Evolutionary conservation across 2,888 invertebrate genomes (phyloP).

Genomic region (Esperia sulphurella): DNA sequence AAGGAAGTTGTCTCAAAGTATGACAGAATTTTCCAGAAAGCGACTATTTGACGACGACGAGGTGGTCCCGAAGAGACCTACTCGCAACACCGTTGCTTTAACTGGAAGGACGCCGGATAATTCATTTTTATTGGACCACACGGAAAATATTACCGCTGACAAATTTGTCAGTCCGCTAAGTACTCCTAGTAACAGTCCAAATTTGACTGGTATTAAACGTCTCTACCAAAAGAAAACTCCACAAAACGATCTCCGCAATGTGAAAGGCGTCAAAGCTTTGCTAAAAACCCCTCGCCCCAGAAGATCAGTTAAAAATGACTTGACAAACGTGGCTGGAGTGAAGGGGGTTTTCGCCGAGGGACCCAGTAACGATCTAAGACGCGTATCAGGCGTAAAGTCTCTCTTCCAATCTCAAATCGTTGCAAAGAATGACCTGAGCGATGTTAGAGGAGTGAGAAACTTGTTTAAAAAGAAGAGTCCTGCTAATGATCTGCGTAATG

Average conservation of each 20-base stretch:
- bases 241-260: conserved; percentile 41
- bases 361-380: conserved; percentile 42
- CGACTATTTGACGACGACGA: conserved; percentile 43
- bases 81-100: conserved; percentile 35
- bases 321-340: conserved; percentile 55
- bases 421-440: conserved; percentile 44
- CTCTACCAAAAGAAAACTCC: conserved; percentile 43
- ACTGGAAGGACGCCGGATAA: conserved; percentile 28
- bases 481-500: conserved; percentile 48
- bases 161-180: conserved; percentile 53
- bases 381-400: conserved; percentile 37
- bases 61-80: conserved; percentile 19
- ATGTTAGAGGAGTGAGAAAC: conserved; percentile 54
- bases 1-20: conserved; percentile 69
- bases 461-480: conserved; percentile 45
- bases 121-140: conserved; percentile 30
- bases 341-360: conserved; percentile 48
- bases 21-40: conserved; percentile 59
- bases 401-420: conserved; percentile 19
- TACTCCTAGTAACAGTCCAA: conserved; percentile 42
- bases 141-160: conserved; percentile 44
- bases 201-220: conserved; percentile 40
- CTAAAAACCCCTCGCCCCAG: conserved; percentile 41
- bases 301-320: conserved; percentile 51
- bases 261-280: conserved; percentile 38